A percentile compares a stretch with the other conserved stretches of the same genome.
phyloP scores from a whole-genome alignment of 1,140 invertebrate genomes.

The Phymorhynchus buccinoides region DNA sequence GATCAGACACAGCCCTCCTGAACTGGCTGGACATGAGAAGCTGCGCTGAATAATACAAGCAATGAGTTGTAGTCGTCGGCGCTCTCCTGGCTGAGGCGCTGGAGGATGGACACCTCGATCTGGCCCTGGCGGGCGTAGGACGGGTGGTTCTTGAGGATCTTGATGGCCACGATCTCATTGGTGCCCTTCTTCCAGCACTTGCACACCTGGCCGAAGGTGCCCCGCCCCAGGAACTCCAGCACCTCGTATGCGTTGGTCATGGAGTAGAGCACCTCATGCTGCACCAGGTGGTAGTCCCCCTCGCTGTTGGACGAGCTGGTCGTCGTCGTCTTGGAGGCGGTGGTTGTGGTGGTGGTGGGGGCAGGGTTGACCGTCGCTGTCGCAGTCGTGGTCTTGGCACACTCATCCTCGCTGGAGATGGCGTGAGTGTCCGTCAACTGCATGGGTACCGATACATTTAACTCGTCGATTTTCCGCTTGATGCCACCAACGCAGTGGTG shows the following conservation, averaged over 20 bases:
- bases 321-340: slow-evolving; percentile 76
- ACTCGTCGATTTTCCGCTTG: slow-evolving; percentile 68
- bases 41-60: no score
- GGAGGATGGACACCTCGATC: slow-evolving; percentile 97
- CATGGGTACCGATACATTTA: slow-evolving; percentile 63
- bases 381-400: slow-evolving; percentile 75
- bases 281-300: slow-evolving; percentile 97
- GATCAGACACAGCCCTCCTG: no score
- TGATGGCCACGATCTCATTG: slow-evolving; percentile 99
- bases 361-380: slow-evolving; percentile 85
- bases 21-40: no score
- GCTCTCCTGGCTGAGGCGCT: slow-evolving; percentile 98
- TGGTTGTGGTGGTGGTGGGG: slow-evolving; percentile 85
- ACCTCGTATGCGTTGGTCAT: slow-evolving; percentile 94
- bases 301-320: slow-evolving; percentile 78
- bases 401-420: slow-evolving; percentile 71
- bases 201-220: slow-evolving; percentile 99
- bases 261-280: slow-evolving; percentile 98
- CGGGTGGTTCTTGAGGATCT: slow-evolving; percentile 99
- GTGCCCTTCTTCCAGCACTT: slow-evolving; percentile 99
- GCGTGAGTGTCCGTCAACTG: slow-evolving; percentile 67
- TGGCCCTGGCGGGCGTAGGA: slow-evolving; percentile 99
- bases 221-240: slow-evolving; percentile 97
- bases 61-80: slow-evolving; percentile 98
- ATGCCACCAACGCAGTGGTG: slow-evolving; percentile 64